Base-by-base conservation (phyloP, 2,888 invertebrate species). In the Tethea ocularis region DNA sequence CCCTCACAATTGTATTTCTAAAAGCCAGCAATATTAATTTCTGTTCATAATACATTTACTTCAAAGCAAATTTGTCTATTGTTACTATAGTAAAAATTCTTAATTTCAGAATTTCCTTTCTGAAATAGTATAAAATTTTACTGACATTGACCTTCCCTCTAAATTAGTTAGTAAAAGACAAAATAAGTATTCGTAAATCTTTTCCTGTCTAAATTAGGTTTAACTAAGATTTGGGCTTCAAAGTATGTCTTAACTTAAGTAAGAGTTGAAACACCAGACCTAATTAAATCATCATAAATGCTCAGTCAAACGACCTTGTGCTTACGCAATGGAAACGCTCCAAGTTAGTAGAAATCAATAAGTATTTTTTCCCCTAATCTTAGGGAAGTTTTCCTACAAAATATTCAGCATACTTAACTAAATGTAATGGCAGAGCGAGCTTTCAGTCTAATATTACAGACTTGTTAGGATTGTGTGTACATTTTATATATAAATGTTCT, bases 391-490 rank as follows among this genome's bases (percentile, higher is more conserved):
- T 63, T 55, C n/a, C 20, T 38, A 36, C 59, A 59, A 60, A 68
- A 71, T 71, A 69, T 75, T 75, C 68, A 65, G 68, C 61, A 68
- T 77, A 75, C 71, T 72, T 74, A 69, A 72, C 29, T 63, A 69
- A 77, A 74, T 75, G 74, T 74, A 71, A 65, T 66, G 66, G 13
- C 36, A 51, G 8, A 20, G 33, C 51, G 62, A 61, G 64, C 67
- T 7, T 7, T n/a, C n/a, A 38, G 38, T n/a, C 7, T 7, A 38
- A n/a, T n/a, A 38, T n/a, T 38, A 38, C 38, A 38, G 38, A n/a
- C 38, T n/a, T n/a, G 15, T n/a, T n/a, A n/a, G 38, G 38, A 38
- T 38, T n/a, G n/a, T 38, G 38, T 38, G 6, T n/a, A 38, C 15
- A n/a, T 38, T n/a, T 38, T 38, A 38, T 1, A 38, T 38, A 15